A percentile compares a stretch with the other conserved stretches of the same genome.
phyloP scores from a whole-genome alignment of 2,888 invertebrate species.

The Dexiosoma caninum region DNA sequence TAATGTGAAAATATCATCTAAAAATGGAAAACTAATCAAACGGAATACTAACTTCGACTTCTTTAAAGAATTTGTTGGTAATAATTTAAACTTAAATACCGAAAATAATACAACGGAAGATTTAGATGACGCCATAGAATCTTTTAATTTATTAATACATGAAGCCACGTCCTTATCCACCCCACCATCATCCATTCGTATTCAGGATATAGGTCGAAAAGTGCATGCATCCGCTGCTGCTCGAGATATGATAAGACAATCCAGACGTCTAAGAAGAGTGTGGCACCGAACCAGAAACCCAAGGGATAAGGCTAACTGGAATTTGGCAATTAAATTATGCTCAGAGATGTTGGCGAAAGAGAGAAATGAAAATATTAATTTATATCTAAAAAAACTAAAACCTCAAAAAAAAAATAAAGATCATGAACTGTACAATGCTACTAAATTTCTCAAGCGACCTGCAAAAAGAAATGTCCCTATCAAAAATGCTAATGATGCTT shows the following conservation, averaged over 20 bases:
- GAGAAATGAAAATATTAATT: too few relatives aligned
- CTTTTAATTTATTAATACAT: constrained; percentile 13
- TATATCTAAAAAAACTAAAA: constrained; percentile 3
- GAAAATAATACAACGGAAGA: not conserved
- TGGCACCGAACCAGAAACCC: too few relatives aligned
- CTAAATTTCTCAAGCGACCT: too few relatives aligned
- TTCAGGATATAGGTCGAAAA: not conserved
- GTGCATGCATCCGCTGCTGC: too few relatives aligned
- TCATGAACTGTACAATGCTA: too few relatives aligned
- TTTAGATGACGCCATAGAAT: constrained; percentile 8
- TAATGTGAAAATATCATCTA: not conserved
- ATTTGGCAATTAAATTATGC: too few relatives aligned
- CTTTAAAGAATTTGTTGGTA: not conserved
- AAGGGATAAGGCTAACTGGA: too few relatives aligned
- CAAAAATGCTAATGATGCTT: too few relatives aligned
- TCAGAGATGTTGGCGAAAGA: too few relatives aligned
- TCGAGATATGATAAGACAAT: too few relatives aligned
- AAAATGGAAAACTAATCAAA: constrained; percentile 6
- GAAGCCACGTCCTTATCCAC: not conserved
- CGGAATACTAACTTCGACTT: not conserved
- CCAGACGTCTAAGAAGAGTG: too few relatives aligned
- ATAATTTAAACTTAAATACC: not conserved
- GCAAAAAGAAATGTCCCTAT: too few relatives aligned
- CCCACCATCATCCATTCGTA: not conserved
- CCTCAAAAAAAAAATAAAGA: constrained; percentile 2